These are phyloP conservation scores for Pachycephala philippinensis DNA, from an alignment of 2,113 vertebrate species.

Conservation along the genomic window DNA sequence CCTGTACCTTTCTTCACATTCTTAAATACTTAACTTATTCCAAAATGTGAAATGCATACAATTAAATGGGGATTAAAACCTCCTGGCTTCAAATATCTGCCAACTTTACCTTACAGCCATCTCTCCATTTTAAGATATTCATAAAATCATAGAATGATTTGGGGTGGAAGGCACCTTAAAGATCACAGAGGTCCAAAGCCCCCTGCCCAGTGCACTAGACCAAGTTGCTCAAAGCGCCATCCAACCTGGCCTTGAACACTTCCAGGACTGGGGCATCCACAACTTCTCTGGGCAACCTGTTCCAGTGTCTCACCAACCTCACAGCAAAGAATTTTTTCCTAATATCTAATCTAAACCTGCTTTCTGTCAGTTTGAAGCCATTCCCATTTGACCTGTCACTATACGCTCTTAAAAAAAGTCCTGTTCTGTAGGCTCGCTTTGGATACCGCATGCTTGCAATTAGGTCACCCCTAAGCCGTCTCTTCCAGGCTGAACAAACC, in stretches of 20 bases:
- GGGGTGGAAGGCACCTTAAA: neutral
- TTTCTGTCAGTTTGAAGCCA: neutral
- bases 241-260: neutral
- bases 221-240: neutral
- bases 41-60: neutral
- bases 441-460: neutral
- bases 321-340: neutral
- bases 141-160: neutral
- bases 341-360: neutral
- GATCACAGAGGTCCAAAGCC: neutral
- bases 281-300: neutral
- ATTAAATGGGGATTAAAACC: neutral
- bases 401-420: neutral
- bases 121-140: neutral
- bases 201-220: neutral
- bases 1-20: neutral
- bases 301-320: neutral
- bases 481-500: neutral
- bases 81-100: neutral
- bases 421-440: neutral
- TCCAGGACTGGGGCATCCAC: neutral
- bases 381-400: neutral
- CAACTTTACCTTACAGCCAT: neutral
- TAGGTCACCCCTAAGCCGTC: fast-evolving
- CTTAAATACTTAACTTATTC: neutral